These are phyloP conservation scores for Bucorvus abyssinicus DNA, from an alignment of 2,797 vertebrate genomes.

Conservation along the genomic window DNA sequence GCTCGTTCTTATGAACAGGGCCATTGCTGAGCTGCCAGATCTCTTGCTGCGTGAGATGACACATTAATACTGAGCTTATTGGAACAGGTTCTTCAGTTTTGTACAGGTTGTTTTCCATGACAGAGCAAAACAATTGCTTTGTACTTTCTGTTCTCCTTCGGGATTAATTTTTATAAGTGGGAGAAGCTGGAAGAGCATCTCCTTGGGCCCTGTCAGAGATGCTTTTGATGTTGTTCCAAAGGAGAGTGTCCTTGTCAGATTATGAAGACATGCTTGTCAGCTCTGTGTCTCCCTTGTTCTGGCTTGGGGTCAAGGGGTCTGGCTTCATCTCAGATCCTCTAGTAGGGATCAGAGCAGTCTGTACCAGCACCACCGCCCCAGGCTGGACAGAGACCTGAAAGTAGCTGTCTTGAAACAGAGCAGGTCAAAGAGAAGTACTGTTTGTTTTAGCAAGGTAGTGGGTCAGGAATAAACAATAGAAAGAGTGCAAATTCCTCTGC, in stretches of 20 bases:
- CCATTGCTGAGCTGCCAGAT: not conserved
- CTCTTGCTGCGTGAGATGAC: conserved; percentile 29
- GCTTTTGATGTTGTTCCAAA: not conserved
- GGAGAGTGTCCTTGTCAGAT: not conserved
- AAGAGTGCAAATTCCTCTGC: conserved; percentile 20
- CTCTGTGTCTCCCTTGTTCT: not conserved
- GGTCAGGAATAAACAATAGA: conserved; percentile 21
- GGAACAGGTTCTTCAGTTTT: conserved; percentile 21
- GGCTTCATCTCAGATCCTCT: not conserved
- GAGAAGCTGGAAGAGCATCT: not conserved
- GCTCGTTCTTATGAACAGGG: not conserved
- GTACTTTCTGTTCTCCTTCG: conserved; percentile 16
- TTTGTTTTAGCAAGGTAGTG: not conserved
- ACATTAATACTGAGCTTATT: conserved; percentile 26
- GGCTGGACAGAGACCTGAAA: not conserved
- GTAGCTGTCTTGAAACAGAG: not conserved
- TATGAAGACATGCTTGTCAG: not conserved
- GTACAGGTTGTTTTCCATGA: conserved; percentile 25
- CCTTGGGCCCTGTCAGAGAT: not conserved
- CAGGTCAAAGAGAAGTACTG: not conserved
- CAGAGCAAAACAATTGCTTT: not conserved
- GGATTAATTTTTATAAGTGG: not conserved
- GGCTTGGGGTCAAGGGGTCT: not conserved
- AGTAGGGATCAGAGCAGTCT: not conserved
- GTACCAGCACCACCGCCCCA: not conserved